Evolutionary conservation across 1,140 invertebrate genomes (phyloP), one percentile per base, ranked within the genome.

Genomic region (Thaumetopoea pityocampa): DNA sequence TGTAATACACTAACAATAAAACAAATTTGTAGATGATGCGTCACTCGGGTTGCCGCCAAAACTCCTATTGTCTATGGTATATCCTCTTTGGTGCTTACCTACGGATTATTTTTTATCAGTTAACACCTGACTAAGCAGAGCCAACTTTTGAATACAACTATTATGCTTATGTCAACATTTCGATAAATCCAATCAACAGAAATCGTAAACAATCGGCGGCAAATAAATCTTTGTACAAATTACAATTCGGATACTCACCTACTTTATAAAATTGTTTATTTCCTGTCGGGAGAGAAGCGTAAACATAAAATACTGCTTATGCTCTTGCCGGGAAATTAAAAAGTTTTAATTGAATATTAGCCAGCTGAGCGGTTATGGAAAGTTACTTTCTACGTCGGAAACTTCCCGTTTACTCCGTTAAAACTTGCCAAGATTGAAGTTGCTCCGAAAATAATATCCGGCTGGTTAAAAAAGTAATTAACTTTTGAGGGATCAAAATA

Each of bases 321-420:
- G 49, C 52, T 51, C 55, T 54, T 28, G 16, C 24, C 22, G 49
- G 32, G 56, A 69, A 69, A 67, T 67, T 69, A 62, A 59, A 67
- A 72, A 69, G 53, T 72, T 72, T 72, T 69, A 69, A 72, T 72
- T 72, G 68, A 72, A 72, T 72, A 72, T 72, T 69, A 72, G 56
- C 60, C 63, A 65, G 50, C 47, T 65, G 60, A 69, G 52, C 63
- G 48, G 51, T 36, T 48, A 53, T 48, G 26, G 49, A 40, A 56
- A 56, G 36, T 54, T 36, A 47, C 54, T 56, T 51, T 47, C 34
- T 50, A 55, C 43, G 27, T 51, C 34, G 32, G 38, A 49, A 54
- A 41, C 29, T 33, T 37, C 46, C 43, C 37, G 36, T 41, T 54
- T 36, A 37, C 26, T 50, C 38, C 36, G 35, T 49, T 41, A 38